A percentile compares a stretch with the other conserved stretches of the same genome.
These are phyloP conservation scores for Eulemur coronatus DNA, from an alignment of 2,797 vertebrate species.

Conservation along the genomic window DNA sequence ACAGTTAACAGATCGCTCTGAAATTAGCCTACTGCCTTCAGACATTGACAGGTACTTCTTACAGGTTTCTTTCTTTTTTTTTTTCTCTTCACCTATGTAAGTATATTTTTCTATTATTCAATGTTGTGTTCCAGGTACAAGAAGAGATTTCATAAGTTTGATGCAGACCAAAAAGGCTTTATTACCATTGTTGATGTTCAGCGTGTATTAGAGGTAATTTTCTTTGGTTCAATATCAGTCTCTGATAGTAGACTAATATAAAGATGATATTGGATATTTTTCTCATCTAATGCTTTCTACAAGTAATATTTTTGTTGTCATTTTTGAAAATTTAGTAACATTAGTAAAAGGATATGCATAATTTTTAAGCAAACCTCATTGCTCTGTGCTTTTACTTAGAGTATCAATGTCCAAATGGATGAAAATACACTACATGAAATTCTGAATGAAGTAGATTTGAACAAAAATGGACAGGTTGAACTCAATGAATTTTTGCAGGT, in stretches of 20 bases:
- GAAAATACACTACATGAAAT: constrained; percentile 96
- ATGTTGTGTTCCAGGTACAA: constrained; percentile 89
- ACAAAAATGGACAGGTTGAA: constrained; percentile 98
- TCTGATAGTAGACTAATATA: background rate
- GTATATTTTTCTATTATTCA: constrained; percentile 38
- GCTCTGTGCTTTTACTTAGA: constrained; percentile 83
- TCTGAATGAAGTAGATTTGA: constrained; percentile 97
- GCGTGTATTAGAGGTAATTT: constrained; percentile 92
- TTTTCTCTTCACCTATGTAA: background rate
- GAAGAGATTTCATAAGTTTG: constrained; percentile 97
- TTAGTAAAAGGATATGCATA: background rate
- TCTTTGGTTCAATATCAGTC: background rate
- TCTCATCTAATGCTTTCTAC: background rate
- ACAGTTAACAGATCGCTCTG: constrained; percentile 92
- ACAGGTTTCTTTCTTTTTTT: background rate
- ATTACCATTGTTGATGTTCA: constrained; percentile 97
- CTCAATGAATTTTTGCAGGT: constrained; percentile 98
- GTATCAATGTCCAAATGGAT: constrained; percentile 93
- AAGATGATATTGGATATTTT: background rate
- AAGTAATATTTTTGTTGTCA: background rate
- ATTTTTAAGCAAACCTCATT: background rate
- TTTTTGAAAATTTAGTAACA: background rate
- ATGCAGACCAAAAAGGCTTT: constrained; percentile 97
- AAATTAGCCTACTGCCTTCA: constrained; percentile 91
- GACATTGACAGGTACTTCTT: constrained; percentile 91